Evolutionary conservation across 2,797 vertebrate genomes (phyloP).

Genomic region (Clarias platycephalus): DNA sequence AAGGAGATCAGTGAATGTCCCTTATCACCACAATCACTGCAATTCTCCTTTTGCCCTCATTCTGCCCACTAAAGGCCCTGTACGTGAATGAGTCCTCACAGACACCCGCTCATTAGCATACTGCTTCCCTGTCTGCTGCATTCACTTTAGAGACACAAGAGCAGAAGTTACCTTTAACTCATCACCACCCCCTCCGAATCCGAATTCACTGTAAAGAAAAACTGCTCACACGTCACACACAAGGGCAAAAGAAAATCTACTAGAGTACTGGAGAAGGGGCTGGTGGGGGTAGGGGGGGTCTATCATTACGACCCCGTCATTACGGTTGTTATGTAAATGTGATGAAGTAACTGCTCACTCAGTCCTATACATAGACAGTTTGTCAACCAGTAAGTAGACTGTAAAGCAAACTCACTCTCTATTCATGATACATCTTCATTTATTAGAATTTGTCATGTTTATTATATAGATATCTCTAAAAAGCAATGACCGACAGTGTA

Average conservation of each 20-base stretch:
- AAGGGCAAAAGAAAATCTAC: conserved; percentile 1
- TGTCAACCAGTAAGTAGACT: conserved; percentile 6
- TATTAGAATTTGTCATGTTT: conserved; percentile 34
- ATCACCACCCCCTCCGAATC: conserved; percentile 25
- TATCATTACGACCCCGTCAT: conserved; percentile 39
- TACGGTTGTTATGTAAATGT: conserved; percentile 42
- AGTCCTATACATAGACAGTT: conserved; percentile 15
- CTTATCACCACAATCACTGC: conserved; percentile 31
- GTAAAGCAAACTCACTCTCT: conserved; percentile 11
- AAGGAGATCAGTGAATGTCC: conserved; percentile 37
- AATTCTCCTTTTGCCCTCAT: conserved; percentile 41
- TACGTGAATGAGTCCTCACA: conserved; percentile 43
- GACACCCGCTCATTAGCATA: conserved; percentile 49
- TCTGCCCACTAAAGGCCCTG: conserved; percentile 39
- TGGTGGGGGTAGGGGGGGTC: neutral
- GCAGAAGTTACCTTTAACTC: conserved; percentile 31
- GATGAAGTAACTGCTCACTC: conserved; percentile 37
- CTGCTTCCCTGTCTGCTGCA: conserved; percentile 40
- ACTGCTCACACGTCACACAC: conserved; percentile 31
- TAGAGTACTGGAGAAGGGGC: neutral
- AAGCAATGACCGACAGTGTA: conserved; percentile 38
- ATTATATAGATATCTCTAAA: conserved; percentile 10
- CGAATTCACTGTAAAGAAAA: conserved; percentile 18
- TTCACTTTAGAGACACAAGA: conserved; percentile 25
- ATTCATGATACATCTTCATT: conserved; percentile 29